Evolutionary conservation across 2,113 vertebrate species (phyloP).

Genomic region (Agapornis roseicollis): DNA sequence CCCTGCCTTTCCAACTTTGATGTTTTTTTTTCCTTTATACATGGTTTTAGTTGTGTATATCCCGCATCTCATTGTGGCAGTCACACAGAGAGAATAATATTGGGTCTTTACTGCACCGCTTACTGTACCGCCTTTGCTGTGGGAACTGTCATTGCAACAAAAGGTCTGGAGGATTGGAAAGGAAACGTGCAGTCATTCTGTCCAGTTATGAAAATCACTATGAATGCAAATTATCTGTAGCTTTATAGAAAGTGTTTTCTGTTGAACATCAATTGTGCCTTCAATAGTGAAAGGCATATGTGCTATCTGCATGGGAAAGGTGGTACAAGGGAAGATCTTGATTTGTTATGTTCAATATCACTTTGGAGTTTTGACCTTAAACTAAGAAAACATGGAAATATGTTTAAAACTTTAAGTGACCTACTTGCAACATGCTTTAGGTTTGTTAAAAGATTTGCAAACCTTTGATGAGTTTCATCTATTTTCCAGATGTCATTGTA

Average conservation of each 20-base stretch:
- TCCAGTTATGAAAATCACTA: constrained; percentile 18
- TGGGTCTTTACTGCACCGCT: neutral
- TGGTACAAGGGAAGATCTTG: neutral
- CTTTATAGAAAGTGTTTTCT: neutral
- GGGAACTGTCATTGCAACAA: constrained; percentile 42
- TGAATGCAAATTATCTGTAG: constrained; percentile 22
- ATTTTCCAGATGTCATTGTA: neutral
- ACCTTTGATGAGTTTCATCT: neutral
- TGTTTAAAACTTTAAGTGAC: neutral
- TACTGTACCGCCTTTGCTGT: neutral
- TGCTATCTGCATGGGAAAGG: neutral
- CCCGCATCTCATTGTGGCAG: neutral
- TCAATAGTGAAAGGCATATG: neutral
- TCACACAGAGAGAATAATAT: neutral
- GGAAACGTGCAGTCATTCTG: neutral
- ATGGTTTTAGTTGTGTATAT: neutral
- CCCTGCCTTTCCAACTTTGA: neutral
- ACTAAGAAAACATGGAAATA: neutral
- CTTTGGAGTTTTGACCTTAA: neutral
- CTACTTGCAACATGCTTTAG: neutral
- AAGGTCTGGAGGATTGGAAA: neutral
- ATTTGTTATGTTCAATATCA: neutral
- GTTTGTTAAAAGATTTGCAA: neutral
- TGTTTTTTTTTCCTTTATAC: neutral
- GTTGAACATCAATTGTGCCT: neutral